Evolutionary conservation across 2,113 vertebrate species (phyloP).

Genomic region (Suricata suricatta): DNA sequence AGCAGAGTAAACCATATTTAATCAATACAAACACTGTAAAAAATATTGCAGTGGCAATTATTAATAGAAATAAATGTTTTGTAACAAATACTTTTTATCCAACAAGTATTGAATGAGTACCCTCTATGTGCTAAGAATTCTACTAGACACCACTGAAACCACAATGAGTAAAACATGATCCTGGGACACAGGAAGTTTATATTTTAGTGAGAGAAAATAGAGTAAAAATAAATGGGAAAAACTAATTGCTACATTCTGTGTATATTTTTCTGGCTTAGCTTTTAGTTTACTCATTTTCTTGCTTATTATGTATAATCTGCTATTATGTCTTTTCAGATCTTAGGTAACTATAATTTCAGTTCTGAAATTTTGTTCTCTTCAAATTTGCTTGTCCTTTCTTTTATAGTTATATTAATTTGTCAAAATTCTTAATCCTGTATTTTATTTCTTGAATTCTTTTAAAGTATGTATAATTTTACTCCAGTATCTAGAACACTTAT

Average conservation of each 20-base stretch:
- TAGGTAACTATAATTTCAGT: neutral
- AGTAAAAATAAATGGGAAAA: neutral
- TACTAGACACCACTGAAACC: neutral
- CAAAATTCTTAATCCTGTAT: neutral
- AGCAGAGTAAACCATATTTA: neutral
- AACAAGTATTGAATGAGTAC: neutral
- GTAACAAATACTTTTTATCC: neutral
- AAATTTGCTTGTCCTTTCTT: neutral
- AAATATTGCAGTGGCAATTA: neutral
- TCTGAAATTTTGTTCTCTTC: neutral
- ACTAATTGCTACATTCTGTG: neutral
- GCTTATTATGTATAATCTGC: neutral
- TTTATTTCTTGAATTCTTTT: constrained; percentile 12
- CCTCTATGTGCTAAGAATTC: neutral
- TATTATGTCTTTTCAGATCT: neutral
- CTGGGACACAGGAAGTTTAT: neutral
- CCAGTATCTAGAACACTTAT: neutral
- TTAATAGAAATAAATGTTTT: neutral
- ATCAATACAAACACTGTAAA: neutral
- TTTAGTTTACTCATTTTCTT: neutral
- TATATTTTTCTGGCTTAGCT: neutral
- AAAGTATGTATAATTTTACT: neutral
- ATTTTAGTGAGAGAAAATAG: neutral
- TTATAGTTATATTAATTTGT: neutral
- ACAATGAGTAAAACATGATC: neutral